phyloP scores from a whole-genome alignment of 2,888 invertebrate species.

The Scrobipalpa costella region DNA sequence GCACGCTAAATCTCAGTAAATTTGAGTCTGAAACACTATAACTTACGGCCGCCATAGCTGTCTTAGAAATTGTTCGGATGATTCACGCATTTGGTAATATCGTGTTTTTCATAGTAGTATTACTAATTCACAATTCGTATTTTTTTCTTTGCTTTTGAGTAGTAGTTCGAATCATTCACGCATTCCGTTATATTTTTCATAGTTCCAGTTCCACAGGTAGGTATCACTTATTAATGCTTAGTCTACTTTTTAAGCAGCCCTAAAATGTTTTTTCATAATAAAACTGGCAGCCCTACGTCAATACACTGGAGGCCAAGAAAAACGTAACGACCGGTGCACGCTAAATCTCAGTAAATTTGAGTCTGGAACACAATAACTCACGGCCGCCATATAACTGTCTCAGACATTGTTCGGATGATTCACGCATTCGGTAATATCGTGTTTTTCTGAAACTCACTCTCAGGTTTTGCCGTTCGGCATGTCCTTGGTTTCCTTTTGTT shows the following conservation, averaged over 20 bases:
- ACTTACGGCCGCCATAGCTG: constrained; percentile 74
- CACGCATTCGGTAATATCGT: constrained; percentile 67
- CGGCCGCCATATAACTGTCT: constrained; percentile 74
- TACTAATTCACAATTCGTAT: too few relatives aligned
- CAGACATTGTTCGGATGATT: constrained; percentile 74
- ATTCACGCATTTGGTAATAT: constrained; percentile 70
- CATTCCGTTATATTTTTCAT: too few relatives aligned
- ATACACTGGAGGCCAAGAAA: constrained; percentile 42
- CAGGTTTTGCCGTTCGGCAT: constrained; percentile 18
- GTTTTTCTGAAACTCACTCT: constrained; percentile 53
- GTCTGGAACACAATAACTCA: constrained; percentile 73
- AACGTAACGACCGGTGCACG: constrained; percentile 61
- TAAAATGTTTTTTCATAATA: neutral
- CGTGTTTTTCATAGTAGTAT: constrained; percentile 66
- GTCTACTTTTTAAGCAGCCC: too few relatives aligned
- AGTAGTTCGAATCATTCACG: too few relatives aligned
- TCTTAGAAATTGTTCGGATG: constrained; percentile 73
- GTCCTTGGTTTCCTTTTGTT: constrained; percentile 19
- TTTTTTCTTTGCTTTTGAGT: too few relatives aligned
- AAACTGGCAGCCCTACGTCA: neutral
- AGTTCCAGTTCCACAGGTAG: too few relatives aligned
- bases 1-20: constrained; percentile 72
- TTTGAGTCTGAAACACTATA: constrained; percentile 72
- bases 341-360: constrained; percentile 74
- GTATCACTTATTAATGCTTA: too few relatives aligned